Evolutionary conservation across 2,888 invertebrate genomes (phyloP).

Genomic region (Zelleria hepariella): DNA sequence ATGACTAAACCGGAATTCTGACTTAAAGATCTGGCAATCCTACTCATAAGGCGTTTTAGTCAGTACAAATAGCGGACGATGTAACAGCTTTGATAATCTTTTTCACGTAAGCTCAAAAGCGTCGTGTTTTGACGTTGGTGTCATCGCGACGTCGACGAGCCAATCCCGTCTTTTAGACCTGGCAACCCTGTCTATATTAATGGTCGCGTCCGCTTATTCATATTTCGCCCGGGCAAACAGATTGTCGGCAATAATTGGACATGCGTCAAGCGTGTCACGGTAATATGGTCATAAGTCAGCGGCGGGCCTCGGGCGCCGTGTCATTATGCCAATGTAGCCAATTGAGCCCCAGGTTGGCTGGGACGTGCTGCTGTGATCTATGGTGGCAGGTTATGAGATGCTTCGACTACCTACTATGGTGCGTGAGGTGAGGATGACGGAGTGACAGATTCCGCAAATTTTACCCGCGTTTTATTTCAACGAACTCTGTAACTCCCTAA

Average conservation of each 20-base stretch:
- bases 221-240: constrained; percentile 60
- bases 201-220: constrained; percentile 48
- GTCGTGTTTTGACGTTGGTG: too few species aligned
- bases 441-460: not conserved
- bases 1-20: too few species aligned
- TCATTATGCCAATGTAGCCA: constrained; percentile 63
- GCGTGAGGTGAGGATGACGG: not conserved
- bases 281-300: constrained; percentile 64
- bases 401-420: constrained; percentile 16
- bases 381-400: constrained; percentile 47
- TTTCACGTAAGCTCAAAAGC: too few species aligned
- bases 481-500: too few species aligned
- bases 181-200: constrained; percentile 39
- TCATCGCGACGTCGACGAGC: too few species aligned
- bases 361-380: constrained; percentile 46
- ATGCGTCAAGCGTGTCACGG: constrained; percentile 63
- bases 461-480: too few species aligned
- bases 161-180: too few species aligned
- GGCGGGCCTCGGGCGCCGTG: constrained; percentile 45
- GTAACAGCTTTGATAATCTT: too few species aligned
- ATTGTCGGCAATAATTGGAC: constrained; percentile 68
- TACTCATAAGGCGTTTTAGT: too few species aligned
- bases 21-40: too few species aligned
- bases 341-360: constrained; percentile 36
- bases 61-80: too few species aligned